Evolutionary conservation across 2,888 invertebrate genomes (phyloP).

Genomic region (Trachelus iudaicus): DNA sequence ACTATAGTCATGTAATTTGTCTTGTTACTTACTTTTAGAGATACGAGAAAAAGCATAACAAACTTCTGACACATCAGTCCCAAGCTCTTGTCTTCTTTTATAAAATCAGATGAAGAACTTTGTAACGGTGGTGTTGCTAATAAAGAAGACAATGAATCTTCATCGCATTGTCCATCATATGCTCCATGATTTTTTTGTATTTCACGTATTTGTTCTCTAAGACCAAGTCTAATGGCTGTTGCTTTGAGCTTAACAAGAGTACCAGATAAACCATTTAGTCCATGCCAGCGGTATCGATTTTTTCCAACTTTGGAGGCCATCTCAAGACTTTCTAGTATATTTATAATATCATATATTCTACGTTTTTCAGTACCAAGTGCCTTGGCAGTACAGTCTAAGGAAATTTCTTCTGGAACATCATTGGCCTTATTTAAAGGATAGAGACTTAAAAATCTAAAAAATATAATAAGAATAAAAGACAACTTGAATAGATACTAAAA

Average conservation of each 20-base stretch:
- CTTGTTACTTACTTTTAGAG: constrained; percentile 70
- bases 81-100: constrained; percentile 74
- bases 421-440: constrained; percentile 68
- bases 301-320: constrained; percentile 76
- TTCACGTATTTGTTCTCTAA: constrained; percentile 68
- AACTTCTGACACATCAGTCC: constrained; percentile 78
- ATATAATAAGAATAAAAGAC: constrained; percentile 2
- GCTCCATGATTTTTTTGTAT: constrained; percentile 44
- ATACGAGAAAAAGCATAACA: constrained; percentile 77
- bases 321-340: constrained; percentile 78
- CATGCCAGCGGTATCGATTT: constrained; percentile 78
- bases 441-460: constrained; percentile 69
- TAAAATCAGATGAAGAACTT: constrained; percentile 28
- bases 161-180: constrained; percentile 35
- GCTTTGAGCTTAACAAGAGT: constrained; percentile 74
- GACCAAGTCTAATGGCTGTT: constrained; percentile 69
- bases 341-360: constrained; percentile 80
- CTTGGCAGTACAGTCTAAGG: constrained; percentile 74
- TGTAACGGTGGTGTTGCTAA: constrained; percentile 3
- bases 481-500: constrained; percentile 63
- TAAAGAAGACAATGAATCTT: constrained; percentile 18
- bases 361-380: constrained; percentile 75
- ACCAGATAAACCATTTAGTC: constrained; percentile 70
- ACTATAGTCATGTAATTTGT: not conserved
- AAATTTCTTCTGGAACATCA: constrained; percentile 69